These are phyloP conservation scores for Thomomys bottae DNA, from an alignment of 2,113 vertebrate species.

Conservation along the genomic window DNA sequence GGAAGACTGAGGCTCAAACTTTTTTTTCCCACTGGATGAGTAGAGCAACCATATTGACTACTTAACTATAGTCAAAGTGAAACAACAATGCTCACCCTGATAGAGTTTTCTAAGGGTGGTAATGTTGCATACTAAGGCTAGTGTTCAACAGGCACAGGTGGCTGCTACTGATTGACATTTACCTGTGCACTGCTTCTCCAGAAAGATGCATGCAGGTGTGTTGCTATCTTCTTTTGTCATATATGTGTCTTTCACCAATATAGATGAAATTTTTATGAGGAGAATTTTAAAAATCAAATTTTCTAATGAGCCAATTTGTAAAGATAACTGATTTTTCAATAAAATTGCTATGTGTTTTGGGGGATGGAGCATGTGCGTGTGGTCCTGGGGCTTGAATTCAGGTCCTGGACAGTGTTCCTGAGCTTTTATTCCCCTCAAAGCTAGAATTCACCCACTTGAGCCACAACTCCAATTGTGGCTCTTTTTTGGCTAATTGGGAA, in stretches of 20 bases:
- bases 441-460: no score
- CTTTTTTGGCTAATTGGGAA: no score
- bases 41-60: no score
- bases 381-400: no score
- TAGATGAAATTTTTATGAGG: background rate
- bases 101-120: background rate
- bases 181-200: background rate
- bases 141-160: background rate
- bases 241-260: background rate
- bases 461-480: no score
- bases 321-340: background rate
- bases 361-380: no score
- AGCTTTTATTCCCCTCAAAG: no score
- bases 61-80: no score
- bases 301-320: background rate
- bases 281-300: slow-evolving; percentile 3
- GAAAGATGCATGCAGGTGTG: background rate
- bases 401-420: no score
- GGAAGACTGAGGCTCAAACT: background rate
- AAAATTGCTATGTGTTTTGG: background rate
- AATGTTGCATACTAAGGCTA: background rate
- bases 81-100: background rate
- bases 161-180: background rate
- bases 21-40: background rate
- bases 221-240: background rate